phyloP scores from a whole-genome alignment of 2,113 vertebrate species.

The Podarcis cretensis region DNA sequence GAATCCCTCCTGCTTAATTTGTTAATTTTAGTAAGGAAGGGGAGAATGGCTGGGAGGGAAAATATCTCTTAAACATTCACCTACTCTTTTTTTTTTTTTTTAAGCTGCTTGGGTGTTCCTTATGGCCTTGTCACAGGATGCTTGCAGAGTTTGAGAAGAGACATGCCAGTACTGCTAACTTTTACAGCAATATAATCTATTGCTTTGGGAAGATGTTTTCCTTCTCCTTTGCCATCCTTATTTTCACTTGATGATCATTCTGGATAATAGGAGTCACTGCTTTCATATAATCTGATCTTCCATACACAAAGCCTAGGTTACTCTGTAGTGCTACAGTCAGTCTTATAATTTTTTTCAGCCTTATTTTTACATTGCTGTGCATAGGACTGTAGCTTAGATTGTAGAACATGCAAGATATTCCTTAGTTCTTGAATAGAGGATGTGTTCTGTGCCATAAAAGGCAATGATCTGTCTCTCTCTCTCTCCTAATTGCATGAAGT shows the following conservation, averaged over 20 bases:
- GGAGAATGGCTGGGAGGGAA: conserved; percentile 32
- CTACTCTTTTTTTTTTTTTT: not conserved
- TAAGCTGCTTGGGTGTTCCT: conserved; percentile 54
- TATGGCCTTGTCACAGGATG: conserved; percentile 45
- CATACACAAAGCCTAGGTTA: not conserved
- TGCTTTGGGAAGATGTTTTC: not conserved
- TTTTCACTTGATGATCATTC: conserved; percentile 44
- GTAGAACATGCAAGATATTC: not conserved
- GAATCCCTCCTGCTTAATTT: conserved; percentile 32
- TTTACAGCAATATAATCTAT: conserved; percentile 46
- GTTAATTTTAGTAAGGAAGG: conserved; percentile 56
- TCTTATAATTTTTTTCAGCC: not conserved
- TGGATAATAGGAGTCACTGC: not conserved
- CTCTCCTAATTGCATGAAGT: not conserved
- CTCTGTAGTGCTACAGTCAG: not conserved
- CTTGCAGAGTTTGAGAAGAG: conserved; percentile 63
- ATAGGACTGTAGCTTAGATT: not conserved
- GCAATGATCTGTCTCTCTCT: not conserved
- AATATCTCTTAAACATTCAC: conserved; percentile 54
- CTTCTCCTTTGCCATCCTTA: conserved; percentile 37
- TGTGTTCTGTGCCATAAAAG: not conserved
- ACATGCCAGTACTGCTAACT: conserved; percentile 66
- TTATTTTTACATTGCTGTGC: not conserved
- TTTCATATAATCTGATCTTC: not conserved
- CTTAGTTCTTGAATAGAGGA: not conserved